A percentile compares a stretch with the other conserved stretches of the same genome.
phyloP scores from a whole-genome alignment of 2,797 vertebrate genomes.

The Notolepis coatsorum region DNA sequence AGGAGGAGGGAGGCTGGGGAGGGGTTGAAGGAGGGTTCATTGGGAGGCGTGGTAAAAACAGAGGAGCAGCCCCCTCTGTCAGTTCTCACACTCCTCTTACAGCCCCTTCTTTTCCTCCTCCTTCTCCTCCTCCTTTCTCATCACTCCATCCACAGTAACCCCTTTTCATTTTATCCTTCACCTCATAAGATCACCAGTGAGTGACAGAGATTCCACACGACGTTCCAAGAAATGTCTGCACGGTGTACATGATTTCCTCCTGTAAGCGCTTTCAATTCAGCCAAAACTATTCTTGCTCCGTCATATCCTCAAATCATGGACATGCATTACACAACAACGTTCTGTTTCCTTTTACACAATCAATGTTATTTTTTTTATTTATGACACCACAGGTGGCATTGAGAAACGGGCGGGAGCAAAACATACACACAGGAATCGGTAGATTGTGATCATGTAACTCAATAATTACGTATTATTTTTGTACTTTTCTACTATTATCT shows the following conservation, averaged over 20 bases:
- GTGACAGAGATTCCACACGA: slow-evolving; percentile 1
- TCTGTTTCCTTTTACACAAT: slow-evolving; percentile 57
- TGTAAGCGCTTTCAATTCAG: background rate
- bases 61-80: slow-evolving; percentile 31
- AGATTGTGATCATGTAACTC: slow-evolving; percentile 35
- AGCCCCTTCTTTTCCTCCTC: background rate
- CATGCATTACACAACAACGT: slow-evolving; percentile 46
- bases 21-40: background rate
- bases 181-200: background rate
- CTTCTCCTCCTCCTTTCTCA: background rate
- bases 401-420: slow-evolving; percentile 37
- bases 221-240: background rate
- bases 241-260: background rate
- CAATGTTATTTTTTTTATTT: slow-evolving; percentile 50
- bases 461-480: slow-evolving; percentile 47
- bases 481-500: slow-evolving; percentile 16
- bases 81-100: slow-evolving; percentile 29
- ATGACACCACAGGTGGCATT: slow-evolving; percentile 44
- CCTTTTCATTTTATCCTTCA: slow-evolving; percentile 4
- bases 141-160: background rate
- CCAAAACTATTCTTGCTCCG: slow-evolving; percentile 13
- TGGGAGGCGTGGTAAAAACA: slow-evolving; percentile 27
- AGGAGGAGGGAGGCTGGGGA: slow-evolving; percentile 19
- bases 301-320: slow-evolving; percentile 27
- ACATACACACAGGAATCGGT: slow-evolving; percentile 31